Evolutionary conservation across 2,888 invertebrate genomes (phyloP), one percentile per base, ranked within the genome.

Genomic region (Drosophila birchii): DNA sequence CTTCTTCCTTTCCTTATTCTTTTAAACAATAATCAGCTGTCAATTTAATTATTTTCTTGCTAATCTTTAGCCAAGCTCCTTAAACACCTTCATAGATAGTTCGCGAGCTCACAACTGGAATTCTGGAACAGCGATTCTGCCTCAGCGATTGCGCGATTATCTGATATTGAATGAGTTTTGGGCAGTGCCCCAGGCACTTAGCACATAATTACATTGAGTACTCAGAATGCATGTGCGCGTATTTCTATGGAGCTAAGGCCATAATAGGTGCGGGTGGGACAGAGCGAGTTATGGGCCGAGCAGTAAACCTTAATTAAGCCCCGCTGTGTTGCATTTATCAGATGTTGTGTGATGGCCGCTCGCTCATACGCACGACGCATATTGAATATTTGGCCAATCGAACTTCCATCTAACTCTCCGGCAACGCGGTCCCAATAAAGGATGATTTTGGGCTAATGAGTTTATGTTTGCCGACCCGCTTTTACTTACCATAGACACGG

Each of bases 191-290:
- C 36, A 32, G 73, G 82, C 82, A 82, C 80, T 86, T 86, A 84
- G 78, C 87, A 78, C 84, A 85, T 84, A 85, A 85, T 85, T 84
- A 84, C 75, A 84, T 80, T 79, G 78, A 86, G 73, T 73, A 75
- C 54, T 59, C 64, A 38, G 47, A 26, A 20, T 23, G n/a, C 43
- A 29, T 47, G 53, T 47, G 57, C n/a, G 64, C 26, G 56, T 44
- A 18, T 34, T 41, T 56, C 68, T 36, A 55, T 61, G 57, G 55
- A 44, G n/a, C 11, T 62, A 18, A 14, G 43, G 47, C 41, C 23
- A 34, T 11, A 56, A 26, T 61, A 34, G 54, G 12, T 12, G 34
- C 43, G 49, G 39, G 73, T 59, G 62, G 59, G 45, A 59, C 63
- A 43, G 29, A 44, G 53, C 38, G 47, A 36, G 53, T 78, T 57